These are phyloP conservation scores for Coilia nasus DNA, from an alignment of 2,797 vertebrate genomes.

Conservation along the genomic window DNA sequence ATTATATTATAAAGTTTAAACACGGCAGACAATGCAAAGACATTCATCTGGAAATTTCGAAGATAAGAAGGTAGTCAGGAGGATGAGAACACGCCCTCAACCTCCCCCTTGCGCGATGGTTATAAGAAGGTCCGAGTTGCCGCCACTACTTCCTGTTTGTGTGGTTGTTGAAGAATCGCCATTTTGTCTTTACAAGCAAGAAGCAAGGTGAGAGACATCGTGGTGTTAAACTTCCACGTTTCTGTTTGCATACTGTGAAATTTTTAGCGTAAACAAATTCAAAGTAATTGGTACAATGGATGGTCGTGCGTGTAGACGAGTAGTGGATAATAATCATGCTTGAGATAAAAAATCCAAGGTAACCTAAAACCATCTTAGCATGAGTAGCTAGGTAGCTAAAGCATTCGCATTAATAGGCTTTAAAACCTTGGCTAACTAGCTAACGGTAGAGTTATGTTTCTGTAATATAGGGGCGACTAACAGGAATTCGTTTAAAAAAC, in stretches of 20 bases:
- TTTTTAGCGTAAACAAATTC: too few species aligned
- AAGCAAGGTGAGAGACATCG: conserved; percentile 36
- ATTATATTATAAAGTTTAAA: not conserved
- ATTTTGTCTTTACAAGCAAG: conserved; percentile 37
- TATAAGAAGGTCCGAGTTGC: not conserved
- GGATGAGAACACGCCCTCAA: conserved; percentile 11
- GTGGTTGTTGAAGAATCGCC: conserved; percentile 31
- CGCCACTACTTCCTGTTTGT: not conserved
- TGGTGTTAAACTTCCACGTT: not conserved
- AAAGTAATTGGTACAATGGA: too few species aligned
- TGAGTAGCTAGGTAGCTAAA: not conserved
- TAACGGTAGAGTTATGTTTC: not conserved
- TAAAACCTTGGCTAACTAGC: not conserved
- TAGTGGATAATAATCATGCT: not conserved
- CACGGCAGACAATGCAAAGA: not conserved
- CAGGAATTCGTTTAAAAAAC: too few species aligned
- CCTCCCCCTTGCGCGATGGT: not conserved
- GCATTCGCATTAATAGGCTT: not conserved
- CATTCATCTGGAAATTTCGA: not conserved
- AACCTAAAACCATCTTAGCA: not conserved
- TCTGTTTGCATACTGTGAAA: not conserved
- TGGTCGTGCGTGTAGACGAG: not conserved
- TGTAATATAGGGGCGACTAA: not conserved
- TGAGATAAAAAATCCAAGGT: not conserved
- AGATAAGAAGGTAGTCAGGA: not conserved